Conservation (phyloP, 2,113 vertebrate genomes). For the Tychaedon coryphoeus region DNA sequence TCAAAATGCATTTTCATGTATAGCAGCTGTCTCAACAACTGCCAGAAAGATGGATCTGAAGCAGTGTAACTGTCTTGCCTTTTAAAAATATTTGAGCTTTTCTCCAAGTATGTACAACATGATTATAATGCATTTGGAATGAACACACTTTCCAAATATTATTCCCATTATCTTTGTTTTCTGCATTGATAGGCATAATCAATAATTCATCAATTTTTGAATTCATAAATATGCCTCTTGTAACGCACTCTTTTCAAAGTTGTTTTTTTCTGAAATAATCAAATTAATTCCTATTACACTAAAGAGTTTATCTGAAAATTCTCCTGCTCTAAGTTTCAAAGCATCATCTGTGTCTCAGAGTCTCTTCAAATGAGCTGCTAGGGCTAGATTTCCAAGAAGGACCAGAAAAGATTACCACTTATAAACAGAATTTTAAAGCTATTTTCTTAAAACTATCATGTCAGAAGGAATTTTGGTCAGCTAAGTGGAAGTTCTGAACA, state of each 20-base stretch:
- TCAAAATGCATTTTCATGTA: slow-evolving; percentile 30
- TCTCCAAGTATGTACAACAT: not conserved
- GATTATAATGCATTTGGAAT: not conserved
- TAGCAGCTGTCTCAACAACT: slow-evolving; percentile 29
- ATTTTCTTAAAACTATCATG: not conserved
- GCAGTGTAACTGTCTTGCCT: not conserved
- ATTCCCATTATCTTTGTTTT: slow-evolving; percentile 9
- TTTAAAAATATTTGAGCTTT: slow-evolving; percentile 4
- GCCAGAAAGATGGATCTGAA: not conserved
- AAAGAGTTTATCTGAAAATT: not conserved
- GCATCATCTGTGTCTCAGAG: not conserved
- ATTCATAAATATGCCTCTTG: not conserved
- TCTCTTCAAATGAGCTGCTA: not conserved
- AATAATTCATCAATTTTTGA: slow-evolving; percentile 51
- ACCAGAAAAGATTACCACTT: not conserved
- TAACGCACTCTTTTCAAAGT: not conserved
- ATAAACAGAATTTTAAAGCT: not conserved
- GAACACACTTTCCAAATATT: not conserved
- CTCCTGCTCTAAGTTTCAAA: slow-evolving; percentile 15
- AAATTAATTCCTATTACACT: not conserved
- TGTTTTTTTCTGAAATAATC: not conserved
- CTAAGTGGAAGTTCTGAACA: not conserved
- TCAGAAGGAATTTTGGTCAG: not conserved
- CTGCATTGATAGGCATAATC: not conserved
- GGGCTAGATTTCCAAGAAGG: not conserved